Conservation (phyloP, 2,888 invertebrate species). For the Conus canariensis region DNA sequence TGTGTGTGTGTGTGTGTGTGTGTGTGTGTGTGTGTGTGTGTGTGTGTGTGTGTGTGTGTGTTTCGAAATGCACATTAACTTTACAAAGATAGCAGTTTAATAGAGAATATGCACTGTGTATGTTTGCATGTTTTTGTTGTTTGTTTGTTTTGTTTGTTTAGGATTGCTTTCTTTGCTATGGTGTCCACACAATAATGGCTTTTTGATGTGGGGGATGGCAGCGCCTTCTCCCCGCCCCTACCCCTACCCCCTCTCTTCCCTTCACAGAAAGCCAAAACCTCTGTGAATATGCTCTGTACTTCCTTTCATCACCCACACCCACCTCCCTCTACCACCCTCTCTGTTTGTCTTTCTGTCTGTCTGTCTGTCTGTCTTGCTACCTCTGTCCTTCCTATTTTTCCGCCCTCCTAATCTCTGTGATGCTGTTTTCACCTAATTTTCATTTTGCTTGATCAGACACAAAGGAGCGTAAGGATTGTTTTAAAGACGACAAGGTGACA, state of each 20-base stretch:
- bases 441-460: too few species aligned
- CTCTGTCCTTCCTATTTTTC: neutral
- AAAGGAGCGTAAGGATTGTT: too few species aligned
- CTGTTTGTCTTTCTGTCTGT: neutral
- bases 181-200: too few species aligned
- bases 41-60: conserved; percentile 26
- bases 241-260: neutral
- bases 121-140: too few species aligned
- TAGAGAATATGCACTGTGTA: neutral
- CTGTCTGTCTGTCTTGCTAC: neutral
- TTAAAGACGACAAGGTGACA: too few species aligned
- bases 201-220: too few species aligned
- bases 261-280: neutral
- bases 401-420: neutral
- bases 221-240: too few species aligned
- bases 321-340: neutral
- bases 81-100: neutral
- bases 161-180: too few species aligned
- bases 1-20: conserved; percentile 33
- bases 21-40: conserved; percentile 35
- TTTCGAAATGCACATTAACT: neutral
- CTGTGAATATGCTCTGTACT: too few species aligned
- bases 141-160: too few species aligned
- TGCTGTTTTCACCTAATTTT: neutral
- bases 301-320: neutral